Evolutionary conservation across 2,888 invertebrate species (phyloP), one percentile per base, ranked within the genome.

Genomic region (Heteromurus nitidus): DNA sequence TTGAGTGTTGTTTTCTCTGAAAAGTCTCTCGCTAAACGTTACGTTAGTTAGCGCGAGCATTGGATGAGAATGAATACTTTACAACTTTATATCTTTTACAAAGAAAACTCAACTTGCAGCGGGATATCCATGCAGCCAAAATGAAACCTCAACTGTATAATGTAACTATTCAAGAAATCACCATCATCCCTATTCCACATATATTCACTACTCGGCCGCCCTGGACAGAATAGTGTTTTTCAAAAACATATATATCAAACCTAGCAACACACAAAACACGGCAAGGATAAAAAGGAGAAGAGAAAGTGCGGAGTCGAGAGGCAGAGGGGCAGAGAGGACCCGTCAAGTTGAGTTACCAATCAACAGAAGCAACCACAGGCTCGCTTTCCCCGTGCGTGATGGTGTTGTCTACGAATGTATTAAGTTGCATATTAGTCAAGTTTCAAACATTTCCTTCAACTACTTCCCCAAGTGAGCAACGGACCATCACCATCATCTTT

Each of bases 381-480:
- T 16, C 18, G 20, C 13, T 70, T 44, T 70, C 26, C 55, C 20
- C 44, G 24, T 60, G 44, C 28, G 16, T 44, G 62, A 36, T 44
- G 72, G 20, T 62, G 62, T 62, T 42, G 42, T 58, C 42, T 70
- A 16, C 44, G 16, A 50, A 60, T 26, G 72, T 73, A 62, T 73
- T 73, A 73, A 65, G 74, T 64, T 74, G 31, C 74, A n/a, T 74
- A 74, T 42, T 65, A 74, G 60, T 74, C 74, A 65, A 74, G 47
- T 65, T 74, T 74, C 74, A 74, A 72, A 44, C 44, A 60, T 60
- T 60, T 60, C 18, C 20, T 30, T 60, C 50, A 20, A 50, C 50
- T n/a, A 16, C 20, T 60, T 60, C 13, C 55, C 24, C 13, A 55
- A 13, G 24, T 26, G 26, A 58, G 24, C 44, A 36, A 9, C 22